Evolutionary conservation across 2,888 invertebrate species (phyloP).

Genomic region (Lissocephala sabroskyi): DNA sequence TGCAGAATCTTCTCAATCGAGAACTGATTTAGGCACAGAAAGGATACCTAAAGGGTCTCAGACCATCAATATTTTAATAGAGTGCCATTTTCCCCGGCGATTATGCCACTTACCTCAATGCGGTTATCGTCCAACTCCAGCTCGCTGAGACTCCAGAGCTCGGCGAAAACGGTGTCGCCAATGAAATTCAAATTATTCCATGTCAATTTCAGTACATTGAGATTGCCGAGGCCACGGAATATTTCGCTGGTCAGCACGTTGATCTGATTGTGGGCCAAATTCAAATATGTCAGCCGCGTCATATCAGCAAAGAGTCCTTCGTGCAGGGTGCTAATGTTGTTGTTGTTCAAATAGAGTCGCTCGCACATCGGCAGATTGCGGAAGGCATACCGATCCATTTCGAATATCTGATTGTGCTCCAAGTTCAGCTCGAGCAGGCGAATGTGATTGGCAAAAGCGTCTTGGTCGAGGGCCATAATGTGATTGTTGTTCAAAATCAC

Average conservation of each 20-base stretch:
- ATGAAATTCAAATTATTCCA: constrained; percentile 84
- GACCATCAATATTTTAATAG: too few species aligned
- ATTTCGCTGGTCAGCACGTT: constrained; percentile 83
- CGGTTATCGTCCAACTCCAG: constrained; percentile 81
- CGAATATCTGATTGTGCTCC: constrained; percentile 83
- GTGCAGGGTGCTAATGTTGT: constrained; percentile 87
- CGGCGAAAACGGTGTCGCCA: constrained; percentile 85
- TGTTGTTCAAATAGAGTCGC: constrained; percentile 86
- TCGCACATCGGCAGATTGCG: constrained; percentile 81
- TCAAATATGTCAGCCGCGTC: constrained; percentile 83
- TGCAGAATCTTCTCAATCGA: too few species aligned
- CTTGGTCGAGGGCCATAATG: constrained; percentile 79
- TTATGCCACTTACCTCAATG: constrained; percentile 75
- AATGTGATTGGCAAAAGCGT: constrained; percentile 82
- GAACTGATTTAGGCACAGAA: too few species aligned
- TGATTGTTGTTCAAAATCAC: constrained; percentile 80
- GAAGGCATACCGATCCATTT: constrained; percentile 83
- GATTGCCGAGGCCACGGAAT: constrained; percentile 83
- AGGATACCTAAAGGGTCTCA: too few species aligned
- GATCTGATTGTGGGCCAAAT: constrained; percentile 85
- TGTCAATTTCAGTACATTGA: constrained; percentile 82
- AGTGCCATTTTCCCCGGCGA: too few species aligned
- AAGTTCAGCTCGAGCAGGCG: constrained; percentile 80
- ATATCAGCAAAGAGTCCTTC: constrained; percentile 86
- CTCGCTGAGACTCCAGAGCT: constrained; percentile 82